A percentile compares a stretch with the other conserved stretches of the same genome.
Evolutionary conservation across 2,888 invertebrate genomes (phyloP).

Genomic region (Invenusta paracnida): DNA sequence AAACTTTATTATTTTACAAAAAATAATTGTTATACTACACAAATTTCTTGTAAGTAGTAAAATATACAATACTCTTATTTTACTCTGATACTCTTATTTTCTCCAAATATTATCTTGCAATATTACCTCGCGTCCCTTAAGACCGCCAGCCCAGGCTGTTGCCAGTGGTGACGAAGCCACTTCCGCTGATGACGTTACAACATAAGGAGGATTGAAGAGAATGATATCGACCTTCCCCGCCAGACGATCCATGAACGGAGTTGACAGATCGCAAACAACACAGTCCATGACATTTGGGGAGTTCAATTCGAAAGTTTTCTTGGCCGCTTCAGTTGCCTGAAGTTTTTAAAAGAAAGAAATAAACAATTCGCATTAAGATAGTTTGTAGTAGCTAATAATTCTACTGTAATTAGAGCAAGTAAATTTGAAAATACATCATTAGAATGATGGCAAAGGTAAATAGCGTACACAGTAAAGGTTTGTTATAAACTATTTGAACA

Average conservation of each 20-base stretch:
- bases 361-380: too few relatives aligned
- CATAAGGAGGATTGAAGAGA: conserved; percentile 96
- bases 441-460: too few relatives aligned
- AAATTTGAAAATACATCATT: background rate
- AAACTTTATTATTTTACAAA: background rate
- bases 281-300: background rate
- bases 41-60: background rate
- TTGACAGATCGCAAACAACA: conserved; percentile 33
- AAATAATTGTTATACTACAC: background rate
- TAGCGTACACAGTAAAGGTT: too few relatives aligned
- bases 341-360: conserved; percentile 26
- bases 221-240: conserved; percentile 73
- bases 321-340: conserved; percentile 47
- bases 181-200: conserved; percentile 76
- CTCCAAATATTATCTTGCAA: too few relatives aligned
- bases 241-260: conserved; percentile 60
- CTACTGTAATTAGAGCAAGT: too few relatives aligned
- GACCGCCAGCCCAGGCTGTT: conserved; percentile 64
- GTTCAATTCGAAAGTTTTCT: background rate
- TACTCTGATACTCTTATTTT: too few relatives aligned
- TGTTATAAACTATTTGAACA: too few relatives aligned
- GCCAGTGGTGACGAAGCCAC: conserved; percentile 60
- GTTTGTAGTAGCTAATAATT: too few relatives aligned
- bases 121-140: conserved; percentile 62
- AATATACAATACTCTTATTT: too few relatives aligned